A percentile compares a stretch with the other conserved stretches of the same genome.
phyloP scores from a whole-genome alignment of 2,888 invertebrate species.

The Apantesis nais region DNA sequence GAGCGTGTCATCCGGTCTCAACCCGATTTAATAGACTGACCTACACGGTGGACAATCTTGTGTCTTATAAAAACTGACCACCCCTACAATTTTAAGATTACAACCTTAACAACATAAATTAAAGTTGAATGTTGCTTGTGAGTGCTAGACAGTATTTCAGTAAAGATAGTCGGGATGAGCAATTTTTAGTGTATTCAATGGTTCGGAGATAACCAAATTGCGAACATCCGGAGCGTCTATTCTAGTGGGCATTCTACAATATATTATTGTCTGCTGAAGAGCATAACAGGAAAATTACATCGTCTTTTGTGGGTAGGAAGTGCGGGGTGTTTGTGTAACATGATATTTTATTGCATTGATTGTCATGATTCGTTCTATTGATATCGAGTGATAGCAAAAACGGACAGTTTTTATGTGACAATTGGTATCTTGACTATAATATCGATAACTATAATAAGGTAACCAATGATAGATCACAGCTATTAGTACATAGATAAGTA shows the following conservation, averaged over 20 bases:
- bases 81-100: constrained; percentile 19
- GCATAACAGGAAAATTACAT: constrained; percentile 72
- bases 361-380: constrained; percentile 20
- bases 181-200: constrained; percentile 84
- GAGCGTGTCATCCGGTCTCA: constrained; percentile 77
- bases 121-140: constrained; percentile 39
- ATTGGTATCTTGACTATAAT: background rate
- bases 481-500: too few relatives aligned
- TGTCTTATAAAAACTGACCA: constrained; percentile 51
- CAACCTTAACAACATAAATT: background rate
- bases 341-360: constrained; percentile 54
- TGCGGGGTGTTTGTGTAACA: constrained; percentile 56
- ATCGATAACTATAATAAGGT: too few relatives aligned
- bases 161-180: constrained; percentile 73
- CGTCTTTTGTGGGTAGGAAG: constrained; percentile 62
- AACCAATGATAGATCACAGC: too few relatives aligned
- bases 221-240: constrained; percentile 84
- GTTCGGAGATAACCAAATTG: constrained; percentile 81
- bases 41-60: constrained; percentile 73
- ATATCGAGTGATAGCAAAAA: constrained; percentile 16
- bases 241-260: constrained; percentile 65
- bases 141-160: constrained; percentile 23
- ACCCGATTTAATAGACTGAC: constrained; percentile 82
- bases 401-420: constrained; percentile 10
- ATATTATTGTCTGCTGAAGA: constrained; percentile 59